phyloP scores from a whole-genome alignment of 2,888 invertebrate genomes.

The Himalopsyche tibetana region DNA sequence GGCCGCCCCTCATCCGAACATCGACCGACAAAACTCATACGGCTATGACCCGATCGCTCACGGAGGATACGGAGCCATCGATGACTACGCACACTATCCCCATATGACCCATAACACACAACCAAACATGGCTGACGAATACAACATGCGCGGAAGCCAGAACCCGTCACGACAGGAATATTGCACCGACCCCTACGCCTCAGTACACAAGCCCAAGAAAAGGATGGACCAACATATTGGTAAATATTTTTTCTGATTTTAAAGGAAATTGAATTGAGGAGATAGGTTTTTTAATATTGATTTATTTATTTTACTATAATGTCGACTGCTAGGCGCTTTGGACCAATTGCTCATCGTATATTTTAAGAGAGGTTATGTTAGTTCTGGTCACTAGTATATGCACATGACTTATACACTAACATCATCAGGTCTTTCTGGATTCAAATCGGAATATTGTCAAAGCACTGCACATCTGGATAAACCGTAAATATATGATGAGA shows the following conservation, averaged over 20 bases:
- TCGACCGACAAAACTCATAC: slow-evolving; percentile 83
- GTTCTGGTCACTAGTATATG: no score
- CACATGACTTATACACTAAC: no score
- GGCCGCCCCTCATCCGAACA: slow-evolving; percentile 76
- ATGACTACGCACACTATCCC: slow-evolving; percentile 91
- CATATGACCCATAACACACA: slow-evolving; percentile 83
- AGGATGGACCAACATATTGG: slow-evolving; percentile 91
- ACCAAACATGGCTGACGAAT: slow-evolving; percentile 82
- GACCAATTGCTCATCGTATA: no score
- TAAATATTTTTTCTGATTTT: slow-evolving; percentile 68
- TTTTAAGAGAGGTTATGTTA: no score
- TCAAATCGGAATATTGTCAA: no score
- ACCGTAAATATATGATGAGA: no score
- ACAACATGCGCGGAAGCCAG: slow-evolving; percentile 83
- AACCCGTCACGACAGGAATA: slow-evolving; percentile 92
- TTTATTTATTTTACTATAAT: no score
- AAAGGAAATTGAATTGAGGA: not conserved
- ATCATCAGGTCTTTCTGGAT: no score
- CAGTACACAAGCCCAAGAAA: slow-evolving; percentile 93
- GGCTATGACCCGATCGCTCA: slow-evolving; percentile 88
- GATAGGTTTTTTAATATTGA: no score
- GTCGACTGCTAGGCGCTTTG: no score
- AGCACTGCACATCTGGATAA: no score
- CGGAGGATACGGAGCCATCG: slow-evolving; percentile 88
- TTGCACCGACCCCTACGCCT: slow-evolving; percentile 91